Conservation (phyloP, 2,797 vertebrate species). For the Oreochromis grahami region DNA sequence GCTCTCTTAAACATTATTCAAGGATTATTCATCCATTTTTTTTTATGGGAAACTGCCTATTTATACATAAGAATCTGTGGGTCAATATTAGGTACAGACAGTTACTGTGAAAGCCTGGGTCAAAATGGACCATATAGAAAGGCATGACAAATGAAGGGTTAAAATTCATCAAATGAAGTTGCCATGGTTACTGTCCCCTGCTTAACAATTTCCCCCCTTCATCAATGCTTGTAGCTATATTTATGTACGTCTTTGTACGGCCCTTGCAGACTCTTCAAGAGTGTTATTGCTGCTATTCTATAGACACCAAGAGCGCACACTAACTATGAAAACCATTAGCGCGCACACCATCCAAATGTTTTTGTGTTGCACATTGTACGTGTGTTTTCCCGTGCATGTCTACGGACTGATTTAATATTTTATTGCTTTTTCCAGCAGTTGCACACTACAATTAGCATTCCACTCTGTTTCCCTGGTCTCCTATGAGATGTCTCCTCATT, state of each 20-base stretch:
- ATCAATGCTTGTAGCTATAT: background rate
- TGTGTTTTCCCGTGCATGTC: background rate
- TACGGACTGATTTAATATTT: conserved; percentile 37
- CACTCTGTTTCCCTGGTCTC: conserved; percentile 17
- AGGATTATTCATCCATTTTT: background rate
- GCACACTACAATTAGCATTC: conserved; percentile 54
- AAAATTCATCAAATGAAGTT: background rate
- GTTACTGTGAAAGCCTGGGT: background rate
- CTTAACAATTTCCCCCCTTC: background rate
- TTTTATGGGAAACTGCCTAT: background rate
- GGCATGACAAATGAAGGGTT: background rate
- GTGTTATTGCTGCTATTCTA: background rate
- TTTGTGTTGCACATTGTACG: background rate
- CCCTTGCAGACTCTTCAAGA: background rate
- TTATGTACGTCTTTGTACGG: background rate
- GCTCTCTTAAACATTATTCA: background rate
- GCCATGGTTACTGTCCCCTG: background rate
- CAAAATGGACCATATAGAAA: background rate
- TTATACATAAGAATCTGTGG: background rate
- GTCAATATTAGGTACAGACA: background rate
- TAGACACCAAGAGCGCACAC: background rate
- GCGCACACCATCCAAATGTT: background rate
- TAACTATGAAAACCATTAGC: conserved; percentile 13
- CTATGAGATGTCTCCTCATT: conserved; percentile 55
- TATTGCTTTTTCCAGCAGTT: conserved; percentile 41